Evolutionary conservation across 1,140 invertebrate genomes (phyloP).

Genomic region (Drosophila quadrilineata): DNA sequence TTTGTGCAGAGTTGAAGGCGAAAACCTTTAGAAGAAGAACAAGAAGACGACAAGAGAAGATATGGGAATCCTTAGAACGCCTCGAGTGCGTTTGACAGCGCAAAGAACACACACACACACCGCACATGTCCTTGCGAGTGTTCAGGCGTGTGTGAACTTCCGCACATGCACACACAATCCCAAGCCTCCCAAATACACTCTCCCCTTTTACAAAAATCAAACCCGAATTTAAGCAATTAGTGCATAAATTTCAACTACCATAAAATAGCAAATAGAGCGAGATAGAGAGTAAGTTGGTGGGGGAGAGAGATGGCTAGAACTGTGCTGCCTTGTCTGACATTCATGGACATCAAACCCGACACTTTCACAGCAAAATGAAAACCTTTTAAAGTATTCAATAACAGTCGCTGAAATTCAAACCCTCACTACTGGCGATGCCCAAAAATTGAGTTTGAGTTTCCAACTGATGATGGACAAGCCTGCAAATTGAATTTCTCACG

Average conservation of each 20-base stretch:
- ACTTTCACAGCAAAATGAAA: constrained; percentile 31
- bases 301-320: neutral
- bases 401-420: constrained; percentile 69
- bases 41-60: neutral
- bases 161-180: constrained; percentile 65
- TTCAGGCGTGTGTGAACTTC: constrained; percentile 77
- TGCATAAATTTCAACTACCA: constrained; percentile 62
- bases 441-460: too few species aligned
- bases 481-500: constrained; percentile 75
- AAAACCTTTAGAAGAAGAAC: neutral
- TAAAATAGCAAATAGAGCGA: constrained; percentile 25
- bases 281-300: constrained; percentile 8
- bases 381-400: constrained; percentile 79
- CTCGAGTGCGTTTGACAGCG: constrained; percentile 65
- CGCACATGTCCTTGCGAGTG: constrained; percentile 54
- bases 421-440: constrained; percentile 6
- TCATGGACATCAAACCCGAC: constrained; percentile 43
- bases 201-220: constrained; percentile 45
- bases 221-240: constrained; percentile 59
- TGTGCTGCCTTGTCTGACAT: constrained; percentile 18
- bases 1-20: constrained; percentile 46
- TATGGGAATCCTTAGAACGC: neutral
- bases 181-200: neutral
- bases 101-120: too few species aligned
- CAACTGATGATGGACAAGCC: constrained; percentile 62